These are phyloP conservation scores for Blennius ocellaris DNA, from an alignment of 2,113 vertebrate genomes.

Conservation along the genomic window DNA sequence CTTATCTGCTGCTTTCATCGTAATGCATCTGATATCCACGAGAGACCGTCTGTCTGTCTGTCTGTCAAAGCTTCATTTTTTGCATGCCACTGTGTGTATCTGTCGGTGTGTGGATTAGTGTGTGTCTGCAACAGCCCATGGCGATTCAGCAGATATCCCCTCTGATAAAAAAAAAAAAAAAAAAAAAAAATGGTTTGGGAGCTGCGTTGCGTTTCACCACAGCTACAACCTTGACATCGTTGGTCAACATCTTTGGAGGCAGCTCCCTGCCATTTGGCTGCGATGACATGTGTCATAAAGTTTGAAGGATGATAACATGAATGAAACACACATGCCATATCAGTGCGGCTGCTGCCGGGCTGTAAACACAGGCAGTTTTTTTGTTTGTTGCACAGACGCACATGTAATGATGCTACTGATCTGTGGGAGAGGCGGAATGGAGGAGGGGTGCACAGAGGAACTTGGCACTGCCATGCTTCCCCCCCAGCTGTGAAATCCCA, in stretches of 20 bases:
- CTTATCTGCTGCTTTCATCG: conserved; percentile 52
- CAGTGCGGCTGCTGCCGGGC: conserved; percentile 17
- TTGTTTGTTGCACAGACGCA: background rate
- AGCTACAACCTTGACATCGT: conserved; percentile 37
- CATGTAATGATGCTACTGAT: conserved; percentile 36
- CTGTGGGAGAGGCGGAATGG: conserved; percentile 14
- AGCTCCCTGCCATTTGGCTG: conserved; percentile 37
- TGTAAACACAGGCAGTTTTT: background rate
- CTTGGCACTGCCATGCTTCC: conserved; percentile 7
- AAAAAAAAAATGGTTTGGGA: conserved; percentile 20
- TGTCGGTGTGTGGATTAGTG: conserved; percentile 3
- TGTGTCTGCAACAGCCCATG: conserved; percentile 37
- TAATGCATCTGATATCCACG: conserved; percentile 53
- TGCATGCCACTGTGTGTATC: conserved; percentile 50
- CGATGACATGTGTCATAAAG: conserved; percentile 40
- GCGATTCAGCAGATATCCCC: conserved; percentile 24
- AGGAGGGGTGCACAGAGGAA: conserved; percentile 7
- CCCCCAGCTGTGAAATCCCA: conserved; percentile 45
- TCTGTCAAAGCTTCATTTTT: conserved; percentile 55
- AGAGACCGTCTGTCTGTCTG: conserved; percentile 30
- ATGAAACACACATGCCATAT: conserved; percentile 8
- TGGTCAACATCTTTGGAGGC: conserved; percentile 25
- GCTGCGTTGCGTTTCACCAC: conserved; percentile 16
- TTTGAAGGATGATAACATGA: conserved; percentile 23
- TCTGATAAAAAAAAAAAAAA: background rate